These are phyloP conservation scores for Mellilla xanthometata DNA, from an alignment of 2,888 invertebrate species.

Conservation along the genomic window DNA sequence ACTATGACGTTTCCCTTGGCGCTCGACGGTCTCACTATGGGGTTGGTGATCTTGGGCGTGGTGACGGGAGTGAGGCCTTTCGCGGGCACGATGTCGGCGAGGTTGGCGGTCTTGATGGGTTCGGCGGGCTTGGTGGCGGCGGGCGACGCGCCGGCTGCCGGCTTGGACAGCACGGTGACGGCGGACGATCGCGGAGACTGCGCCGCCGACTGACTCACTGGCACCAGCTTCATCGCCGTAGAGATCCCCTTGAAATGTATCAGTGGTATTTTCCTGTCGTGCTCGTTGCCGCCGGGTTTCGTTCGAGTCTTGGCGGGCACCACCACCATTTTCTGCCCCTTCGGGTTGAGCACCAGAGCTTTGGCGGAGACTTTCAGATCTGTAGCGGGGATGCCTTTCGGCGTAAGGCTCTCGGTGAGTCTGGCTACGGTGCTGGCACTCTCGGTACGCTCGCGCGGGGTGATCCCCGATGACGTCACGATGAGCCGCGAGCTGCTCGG, in stretches of 20 bases:
- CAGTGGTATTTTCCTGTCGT: slow-evolving; percentile 67
- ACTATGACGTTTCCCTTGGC: slow-evolving; percentile 83
- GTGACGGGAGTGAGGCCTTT: slow-evolving; percentile 65
- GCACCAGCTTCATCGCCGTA: slow-evolving; percentile 72
- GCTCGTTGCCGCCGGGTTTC: slow-evolving; percentile 60
- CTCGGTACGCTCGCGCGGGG: slow-evolving; percentile 46
- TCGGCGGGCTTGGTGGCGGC: slow-evolving; percentile 51
- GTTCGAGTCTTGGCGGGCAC: slow-evolving; percentile 69
- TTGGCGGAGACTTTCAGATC: slow-evolving; percentile 77
- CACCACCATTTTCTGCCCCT: slow-evolving; percentile 78
- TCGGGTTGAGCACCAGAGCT: slow-evolving; percentile 73
- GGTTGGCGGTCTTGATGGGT: slow-evolving; percentile 68
- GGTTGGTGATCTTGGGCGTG: slow-evolving; percentile 67
- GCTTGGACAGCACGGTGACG: slow-evolving; percentile 62
- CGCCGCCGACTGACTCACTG: slow-evolving; percentile 62
- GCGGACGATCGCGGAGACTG: slow-evolving; percentile 49
- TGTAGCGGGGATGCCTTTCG: slow-evolving; percentile 74
- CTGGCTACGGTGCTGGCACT: slow-evolving; percentile 56
- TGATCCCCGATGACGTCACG: slow-evolving; percentile 55
- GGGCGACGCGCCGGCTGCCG: slow-evolving; percentile 46
- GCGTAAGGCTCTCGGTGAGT: slow-evolving; percentile 61
- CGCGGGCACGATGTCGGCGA: slow-evolving; percentile 73
- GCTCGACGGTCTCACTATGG: slow-evolving; percentile 67
- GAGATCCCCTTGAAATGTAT: slow-evolving; percentile 74
- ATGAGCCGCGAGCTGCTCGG: slow-evolving; percentile 62